Evolutionary conservation across 2,113 vertebrate species (phyloP), one percentile per base, ranked within the genome.

Genomic region (Oplegnathus fasciatus): DNA sequence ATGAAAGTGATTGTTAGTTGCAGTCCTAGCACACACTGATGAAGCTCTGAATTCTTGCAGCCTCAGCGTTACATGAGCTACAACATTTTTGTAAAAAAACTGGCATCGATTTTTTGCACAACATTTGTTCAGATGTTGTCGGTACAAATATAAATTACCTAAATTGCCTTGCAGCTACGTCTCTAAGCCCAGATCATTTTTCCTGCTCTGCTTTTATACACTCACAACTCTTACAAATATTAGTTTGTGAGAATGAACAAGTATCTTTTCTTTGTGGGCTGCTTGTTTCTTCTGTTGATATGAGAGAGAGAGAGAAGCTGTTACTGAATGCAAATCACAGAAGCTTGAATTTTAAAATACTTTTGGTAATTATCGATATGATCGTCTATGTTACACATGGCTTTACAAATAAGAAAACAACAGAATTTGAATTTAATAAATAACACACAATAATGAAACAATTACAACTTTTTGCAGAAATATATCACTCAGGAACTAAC

Each of bases 61-160:
- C 34, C 32, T 75, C 3, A 17, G 15, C 22, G 4, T 46, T 6
- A 55, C 6, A 37, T 20, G 50, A 55, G 69, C 50, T n/a, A n/a
- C 17, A 30, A 34, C 37, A n/a, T 40, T 10, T n/a, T 54, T 57
- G 30, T 9, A 17, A 32, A 17, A 75, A 9, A 34, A 24, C 0
- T 7, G 37, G 18, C 34, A 15, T 60, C 1, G 0, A 26, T 18
- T n/a, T 74, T 44, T 20, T 26, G 24, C 24, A 64, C 17, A 57
- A 30, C 22, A 61, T 86, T 78, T 50, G 30, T 48, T 61, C 68
- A 30, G 48, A 66, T 26, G 7, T 74, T n/a, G 15, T 78, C 37
- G 48, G 1, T 20, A 52, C 66, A 74, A 78, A 78, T n/a, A 30
- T 6, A 24, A 60, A 37, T 42, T 2, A 32, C 55, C 32, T 6